Conservation (phyloP, 2,113 vertebrate species). For the Antigone vipio region DNA sequence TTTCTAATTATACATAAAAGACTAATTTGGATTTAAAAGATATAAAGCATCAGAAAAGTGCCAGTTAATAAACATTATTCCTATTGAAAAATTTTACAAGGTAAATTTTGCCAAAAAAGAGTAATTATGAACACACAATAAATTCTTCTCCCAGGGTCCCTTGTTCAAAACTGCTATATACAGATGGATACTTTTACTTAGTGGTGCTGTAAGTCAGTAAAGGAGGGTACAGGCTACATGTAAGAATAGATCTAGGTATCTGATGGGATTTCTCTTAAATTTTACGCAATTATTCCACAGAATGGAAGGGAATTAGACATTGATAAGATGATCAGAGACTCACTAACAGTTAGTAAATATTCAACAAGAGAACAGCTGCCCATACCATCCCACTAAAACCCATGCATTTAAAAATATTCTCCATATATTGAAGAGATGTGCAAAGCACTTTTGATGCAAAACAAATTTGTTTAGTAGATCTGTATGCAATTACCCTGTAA, state of each 20-base stretch:
- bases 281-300: slow-evolving; percentile 59
- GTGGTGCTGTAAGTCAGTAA: background rate
- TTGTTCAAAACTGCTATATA: background rate
- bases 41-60: slow-evolving; percentile 1
- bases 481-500: slow-evolving; percentile 39
- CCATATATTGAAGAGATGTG: background rate
- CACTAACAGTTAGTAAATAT: slow-evolving; percentile 2
- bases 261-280: slow-evolving; percentile 43
- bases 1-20: slow-evolving; percentile 37
- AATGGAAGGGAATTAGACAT: slow-evolving; percentile 58
- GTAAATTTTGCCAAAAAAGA: background rate
- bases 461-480: slow-evolving; percentile 42
- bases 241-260: background rate
- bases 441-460: background rate
- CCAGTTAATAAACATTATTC: slow-evolving; percentile 3
- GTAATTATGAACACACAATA: background rate
- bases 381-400: background rate
- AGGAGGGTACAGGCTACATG: background rate
- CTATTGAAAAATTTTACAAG: slow-evolving; percentile 10
- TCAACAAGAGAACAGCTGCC: background rate
- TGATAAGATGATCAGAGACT: slow-evolving; percentile 43
- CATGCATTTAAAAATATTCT: background rate
- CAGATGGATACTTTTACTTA: background rate
- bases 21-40: slow-evolving; percentile 8
- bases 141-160: background rate